These are phyloP conservation scores for Sminthurides aquaticus DNA, from an alignment of 2,888 invertebrate genomes.

Conservation along the genomic window DNA sequence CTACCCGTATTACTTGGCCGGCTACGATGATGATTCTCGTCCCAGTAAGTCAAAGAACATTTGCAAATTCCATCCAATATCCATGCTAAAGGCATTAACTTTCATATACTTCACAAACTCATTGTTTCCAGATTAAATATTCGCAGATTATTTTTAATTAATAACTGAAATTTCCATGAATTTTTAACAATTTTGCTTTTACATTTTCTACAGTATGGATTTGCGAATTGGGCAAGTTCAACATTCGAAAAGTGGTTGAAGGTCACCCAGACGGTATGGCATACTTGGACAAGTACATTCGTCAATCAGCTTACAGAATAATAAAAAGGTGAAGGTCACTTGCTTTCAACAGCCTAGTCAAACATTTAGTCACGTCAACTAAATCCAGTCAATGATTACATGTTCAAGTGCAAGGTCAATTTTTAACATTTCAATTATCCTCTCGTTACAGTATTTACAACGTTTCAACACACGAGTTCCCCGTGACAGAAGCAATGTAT, in stretches of 20 bases:
- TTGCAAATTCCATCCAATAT: too few relatives aligned
- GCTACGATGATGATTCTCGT: background rate
- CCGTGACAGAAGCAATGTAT: background rate
- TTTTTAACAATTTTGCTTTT: background rate
- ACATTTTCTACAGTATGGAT: conserved; percentile 9
- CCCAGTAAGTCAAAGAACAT: background rate
- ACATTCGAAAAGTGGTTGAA: conserved; percentile 2
- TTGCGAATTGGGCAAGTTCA: conserved; percentile 5
- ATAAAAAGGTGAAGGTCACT: conserved; percentile 7
- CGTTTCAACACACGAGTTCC: background rate
- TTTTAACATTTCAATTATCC: too few relatives aligned
- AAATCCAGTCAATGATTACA: too few relatives aligned
- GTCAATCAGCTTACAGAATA: conserved; percentile 1
- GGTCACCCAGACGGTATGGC: background rate
- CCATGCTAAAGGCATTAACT: too few relatives aligned
- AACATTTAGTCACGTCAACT: background rate
- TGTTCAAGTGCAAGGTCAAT: too few relatives aligned
- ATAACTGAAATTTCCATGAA: background rate
- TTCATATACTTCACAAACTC: too few relatives aligned
- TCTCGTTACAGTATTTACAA: background rate
- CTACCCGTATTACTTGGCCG: background rate
- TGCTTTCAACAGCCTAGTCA: background rate
- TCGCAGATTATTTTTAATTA: background rate
- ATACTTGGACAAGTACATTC: background rate
- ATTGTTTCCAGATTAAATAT: too few relatives aligned